phyloP scores from a whole-genome alignment of 2,113 vertebrate genomes.

The Alligator sinensis region DNA sequence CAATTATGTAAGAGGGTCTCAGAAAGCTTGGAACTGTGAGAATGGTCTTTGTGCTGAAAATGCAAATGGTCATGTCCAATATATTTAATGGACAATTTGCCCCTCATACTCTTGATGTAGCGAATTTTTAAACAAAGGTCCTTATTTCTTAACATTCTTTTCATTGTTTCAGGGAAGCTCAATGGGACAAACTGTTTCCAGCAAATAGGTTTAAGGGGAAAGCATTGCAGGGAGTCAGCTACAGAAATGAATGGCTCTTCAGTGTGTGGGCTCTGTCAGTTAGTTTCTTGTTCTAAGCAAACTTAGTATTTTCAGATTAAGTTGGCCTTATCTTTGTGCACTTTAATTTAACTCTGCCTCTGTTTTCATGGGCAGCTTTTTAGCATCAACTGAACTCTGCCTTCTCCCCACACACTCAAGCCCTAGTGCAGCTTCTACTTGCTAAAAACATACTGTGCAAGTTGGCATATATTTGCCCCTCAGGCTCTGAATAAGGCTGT shows the following conservation, averaged over 20 bases:
- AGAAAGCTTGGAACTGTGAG: conserved; percentile 1
- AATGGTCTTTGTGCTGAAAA: conserved; percentile 51
- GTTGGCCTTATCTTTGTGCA: background rate
- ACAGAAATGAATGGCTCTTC: background rate
- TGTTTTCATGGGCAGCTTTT: background rate
- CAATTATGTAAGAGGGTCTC: conserved; percentile 18
- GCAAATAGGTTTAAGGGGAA: background rate
- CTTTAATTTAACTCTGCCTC: background rate
- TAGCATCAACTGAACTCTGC: background rate
- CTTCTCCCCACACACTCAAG: background rate
- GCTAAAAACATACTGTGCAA: background rate
- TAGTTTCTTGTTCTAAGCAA: conserved; percentile 19
- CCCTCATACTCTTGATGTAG: background rate
- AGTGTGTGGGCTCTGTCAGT: background rate
- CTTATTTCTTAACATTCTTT: conserved; percentile 41
- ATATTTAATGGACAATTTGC: background rate
- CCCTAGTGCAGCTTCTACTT: background rate
- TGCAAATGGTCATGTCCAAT: conserved; percentile 8
- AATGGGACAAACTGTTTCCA: background rate
- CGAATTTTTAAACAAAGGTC: conserved; percentile 20
- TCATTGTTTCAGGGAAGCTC: background rate
- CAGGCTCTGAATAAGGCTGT: background rate
- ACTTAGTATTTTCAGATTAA: background rate
- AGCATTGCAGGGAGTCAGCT: background rate
- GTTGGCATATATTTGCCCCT: background rate